phyloP scores from a whole-genome alignment of 2,888 invertebrate species.

The Tribolium freemani region DNA sequence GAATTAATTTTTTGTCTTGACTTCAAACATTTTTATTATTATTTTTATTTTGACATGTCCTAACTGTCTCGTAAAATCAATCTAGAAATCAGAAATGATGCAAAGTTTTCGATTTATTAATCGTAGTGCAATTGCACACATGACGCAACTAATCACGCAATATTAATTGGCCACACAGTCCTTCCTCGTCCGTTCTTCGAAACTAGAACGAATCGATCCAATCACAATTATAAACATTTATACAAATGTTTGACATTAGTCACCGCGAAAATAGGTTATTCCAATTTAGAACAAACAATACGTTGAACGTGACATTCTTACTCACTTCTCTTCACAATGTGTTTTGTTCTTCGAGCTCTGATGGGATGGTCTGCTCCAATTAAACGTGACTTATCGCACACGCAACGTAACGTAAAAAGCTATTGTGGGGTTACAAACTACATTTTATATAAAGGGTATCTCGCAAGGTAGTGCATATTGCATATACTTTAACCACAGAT shows the following conservation, averaged over 20 bases:
- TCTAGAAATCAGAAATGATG: neutral
- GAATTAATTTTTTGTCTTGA: too few relatives aligned
- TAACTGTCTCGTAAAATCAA: too few relatives aligned
- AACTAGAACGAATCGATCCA: slow-evolving; percentile 24
- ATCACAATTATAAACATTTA: slow-evolving; percentile 3
- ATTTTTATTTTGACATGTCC: too few relatives aligned
- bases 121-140: slow-evolving; percentile 7
- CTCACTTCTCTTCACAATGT: neutral
- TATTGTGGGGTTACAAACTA: too few relatives aligned
- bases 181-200: neutral
- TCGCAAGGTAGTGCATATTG: too few relatives aligned
- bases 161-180: neutral
- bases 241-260: neutral
- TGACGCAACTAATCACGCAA: slow-evolving; percentile 9
- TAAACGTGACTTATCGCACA: neutral
- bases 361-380: neutral
- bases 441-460: too few relatives aligned
- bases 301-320: neutral
- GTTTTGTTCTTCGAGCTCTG: neutral
- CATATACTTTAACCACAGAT: too few relatives aligned
- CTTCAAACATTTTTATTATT: too few relatives aligned
- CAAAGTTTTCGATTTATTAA: neutral
- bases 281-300: neutral
- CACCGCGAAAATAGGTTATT: neutral
- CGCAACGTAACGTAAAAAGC: too few relatives aligned